Evolutionary conservation across 2,113 vertebrate genomes (phyloP).

Genomic region (Micronycteris hirsuta): DNA sequence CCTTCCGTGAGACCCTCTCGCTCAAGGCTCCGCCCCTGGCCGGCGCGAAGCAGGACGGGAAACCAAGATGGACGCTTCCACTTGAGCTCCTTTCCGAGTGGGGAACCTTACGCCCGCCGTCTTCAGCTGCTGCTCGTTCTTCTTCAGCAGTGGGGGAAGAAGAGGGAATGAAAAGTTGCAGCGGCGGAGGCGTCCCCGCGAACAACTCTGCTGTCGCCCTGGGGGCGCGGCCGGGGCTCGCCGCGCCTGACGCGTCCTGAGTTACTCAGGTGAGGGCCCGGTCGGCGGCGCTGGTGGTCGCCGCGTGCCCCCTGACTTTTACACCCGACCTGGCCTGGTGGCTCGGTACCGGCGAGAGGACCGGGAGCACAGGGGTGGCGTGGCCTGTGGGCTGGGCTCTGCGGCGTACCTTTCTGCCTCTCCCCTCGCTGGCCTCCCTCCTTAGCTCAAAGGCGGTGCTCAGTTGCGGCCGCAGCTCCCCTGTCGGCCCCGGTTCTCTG

Average conservation of each 20-base stretch:
- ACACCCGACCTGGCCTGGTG: too few species aligned
- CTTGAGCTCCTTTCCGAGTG: slow-evolving; percentile 79
- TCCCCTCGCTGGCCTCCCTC: background rate
- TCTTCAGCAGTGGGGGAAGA: background rate
- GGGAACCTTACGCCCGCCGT: background rate
- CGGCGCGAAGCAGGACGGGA: slow-evolving; percentile 83
- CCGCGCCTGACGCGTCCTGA: slow-evolving; percentile 70
- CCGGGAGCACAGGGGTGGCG: background rate
- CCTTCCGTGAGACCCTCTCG: background rate
- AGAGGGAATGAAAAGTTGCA: slow-evolving; percentile 57
- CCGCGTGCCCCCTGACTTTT: accelerated
- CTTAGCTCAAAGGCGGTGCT: background rate
- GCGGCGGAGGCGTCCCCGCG: background rate
- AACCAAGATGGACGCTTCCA: slow-evolving; percentile 89
- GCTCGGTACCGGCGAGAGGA: background rate
- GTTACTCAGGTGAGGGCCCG: slow-evolving; percentile 62
- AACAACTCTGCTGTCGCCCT: background rate
- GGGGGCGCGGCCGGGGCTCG: slow-evolving; percentile 61
- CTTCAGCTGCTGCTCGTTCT: background rate
- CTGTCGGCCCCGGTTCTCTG: background rate
- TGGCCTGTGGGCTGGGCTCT: background rate
- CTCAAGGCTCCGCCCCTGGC: background rate
- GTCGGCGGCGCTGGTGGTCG: background rate
- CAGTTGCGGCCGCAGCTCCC: background rate
- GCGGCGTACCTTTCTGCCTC: accelerated